phyloP scores from a whole-genome alignment of 1,140 invertebrate genomes.

The Aethina tumida region DNA sequence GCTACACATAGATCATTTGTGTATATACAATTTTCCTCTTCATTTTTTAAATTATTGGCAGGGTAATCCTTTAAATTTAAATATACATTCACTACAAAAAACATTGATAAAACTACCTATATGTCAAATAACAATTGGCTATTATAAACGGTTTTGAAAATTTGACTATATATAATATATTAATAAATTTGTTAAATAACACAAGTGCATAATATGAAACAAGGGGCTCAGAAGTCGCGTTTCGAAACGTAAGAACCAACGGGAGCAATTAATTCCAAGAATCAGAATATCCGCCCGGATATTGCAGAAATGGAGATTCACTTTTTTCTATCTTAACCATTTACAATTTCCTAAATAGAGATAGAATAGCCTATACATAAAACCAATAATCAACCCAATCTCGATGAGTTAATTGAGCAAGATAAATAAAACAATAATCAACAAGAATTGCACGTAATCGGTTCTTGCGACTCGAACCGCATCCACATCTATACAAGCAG shows the following conservation, averaged over 20 bases:
- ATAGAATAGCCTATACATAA: too few species aligned
- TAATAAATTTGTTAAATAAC: slow-evolving; percentile 26
- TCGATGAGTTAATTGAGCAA: too few species aligned
- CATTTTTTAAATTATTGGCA: slow-evolving; percentile 18
- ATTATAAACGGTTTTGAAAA: slow-evolving; percentile 28
- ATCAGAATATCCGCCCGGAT: too few species aligned
- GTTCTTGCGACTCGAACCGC: too few species aligned
- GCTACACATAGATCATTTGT: slow-evolving; percentile 33
- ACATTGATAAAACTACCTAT: slow-evolving; percentile 36
- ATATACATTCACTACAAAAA: slow-evolving; percentile 37
- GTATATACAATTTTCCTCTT: slow-evolving; percentile 28
- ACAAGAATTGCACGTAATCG: too few species aligned
- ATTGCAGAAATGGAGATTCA: too few species aligned
- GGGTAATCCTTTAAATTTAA: slow-evolving; percentile 24
- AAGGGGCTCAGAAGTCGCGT: slow-evolving; percentile 19
- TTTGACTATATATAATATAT: slow-evolving; percentile 26
- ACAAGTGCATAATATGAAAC: slow-evolving; percentile 22
- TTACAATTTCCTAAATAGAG: too few species aligned
- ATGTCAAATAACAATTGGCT: slow-evolving; percentile 34
- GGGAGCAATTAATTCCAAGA: too few species aligned
- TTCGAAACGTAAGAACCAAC: too few species aligned
- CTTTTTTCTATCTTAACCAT: too few species aligned
- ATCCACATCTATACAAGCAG: slow-evolving; percentile 26
- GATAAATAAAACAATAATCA: too few species aligned
- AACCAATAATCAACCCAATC: too few species aligned